Conservation (phyloP, 2,797 vertebrate genomes). For the Menidia menidia region DNA sequence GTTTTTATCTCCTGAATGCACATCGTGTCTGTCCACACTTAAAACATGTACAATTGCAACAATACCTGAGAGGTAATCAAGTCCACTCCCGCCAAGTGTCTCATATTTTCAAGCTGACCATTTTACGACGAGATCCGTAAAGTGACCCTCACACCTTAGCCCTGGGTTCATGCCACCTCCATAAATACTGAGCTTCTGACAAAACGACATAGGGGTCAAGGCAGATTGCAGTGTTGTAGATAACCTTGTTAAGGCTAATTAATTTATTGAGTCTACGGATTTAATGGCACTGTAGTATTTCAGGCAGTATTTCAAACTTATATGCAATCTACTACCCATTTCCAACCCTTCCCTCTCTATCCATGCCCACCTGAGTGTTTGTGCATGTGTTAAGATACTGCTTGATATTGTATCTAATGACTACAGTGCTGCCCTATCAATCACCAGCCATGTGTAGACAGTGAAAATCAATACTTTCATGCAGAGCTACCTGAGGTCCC, state of each 20-base stretch:
- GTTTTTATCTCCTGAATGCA: conserved; percentile 50
- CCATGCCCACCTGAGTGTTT: conserved; percentile 24
- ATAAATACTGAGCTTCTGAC: conserved; percentile 80
- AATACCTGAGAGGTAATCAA: conserved; percentile 74
- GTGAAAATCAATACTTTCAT: conserved; percentile 79
- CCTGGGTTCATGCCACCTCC: conserved; percentile 56
- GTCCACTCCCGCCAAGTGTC: conserved; percentile 62
- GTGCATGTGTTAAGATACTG: conserved; percentile 55
- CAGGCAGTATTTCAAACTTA: conserved; percentile 22
- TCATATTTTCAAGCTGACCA: conserved; percentile 83
- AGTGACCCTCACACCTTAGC: conserved; percentile 69
- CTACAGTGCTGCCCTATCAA: conserved; percentile 67
- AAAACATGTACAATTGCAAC: conserved; percentile 69
- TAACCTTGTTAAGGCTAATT: conserved; percentile 43
- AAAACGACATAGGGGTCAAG: conserved; percentile 64
- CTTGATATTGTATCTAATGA: conserved; percentile 73
- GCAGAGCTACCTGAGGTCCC: conserved; percentile 80
- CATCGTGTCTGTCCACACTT: conserved; percentile 75
- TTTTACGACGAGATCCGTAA: conserved; percentile 82
- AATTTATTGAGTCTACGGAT: conserved; percentile 10
- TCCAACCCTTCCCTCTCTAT: conserved; percentile 8
- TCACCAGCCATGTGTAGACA: conserved; percentile 73
- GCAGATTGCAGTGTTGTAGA: conserved; percentile 33
- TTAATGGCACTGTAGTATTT: too few species aligned
- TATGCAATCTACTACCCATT: conserved; percentile 2